Base-by-base conservation (phyloP, 2,797 vertebrate species). In the Chaenodraco wilsoni region DNA sequence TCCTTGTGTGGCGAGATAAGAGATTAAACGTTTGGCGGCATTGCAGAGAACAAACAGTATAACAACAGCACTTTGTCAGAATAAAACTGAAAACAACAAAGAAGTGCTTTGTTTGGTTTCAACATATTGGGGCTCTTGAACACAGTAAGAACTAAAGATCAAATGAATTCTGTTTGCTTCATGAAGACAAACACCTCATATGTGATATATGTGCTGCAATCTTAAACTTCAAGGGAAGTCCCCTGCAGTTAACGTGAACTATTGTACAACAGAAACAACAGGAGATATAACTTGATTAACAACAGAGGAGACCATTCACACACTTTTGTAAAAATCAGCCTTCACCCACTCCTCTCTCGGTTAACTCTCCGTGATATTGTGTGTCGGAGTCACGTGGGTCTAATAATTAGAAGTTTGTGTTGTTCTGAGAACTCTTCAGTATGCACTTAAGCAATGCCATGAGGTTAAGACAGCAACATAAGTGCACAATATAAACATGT, bases 241-340 rank as follows among this genome's bases (percentile, higher is more conserved):
- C 65, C 4, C 19, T 74, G 69, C 76, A 79, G 78, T 79, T 63
- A 69, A 45, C 4, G 15, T 64, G 50, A 78, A 63, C 19, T 74
- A 9, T 27, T 48, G 37, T 7, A 64, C 52, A 72, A 23, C 33
- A 80, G 65, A 78, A 84, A 78, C 67, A 87, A 86, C 66, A 72
- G 65, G 66, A 83, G 27, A 83, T 67, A 66, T 55, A 84, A 74
- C 66, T 76, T 88, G 91, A 93, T 92, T 82, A 91, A 88, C 74
- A 83, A 86, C 84, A 84, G 65, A 58, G 37, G 85, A 72, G 73
- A 85, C 74, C 49, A 56, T 68, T 54, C n/a, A 44, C 40, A 48
- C 77, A 78, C 65, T 44, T 56, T 52, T 73, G 50, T 74, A 65
- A 81, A 78, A 70, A 78, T 69, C 65, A 74, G 44, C 55, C 45